Evolutionary conservation across 2,113 vertebrate species (phyloP).

Genomic region (Puma concolor): DNA sequence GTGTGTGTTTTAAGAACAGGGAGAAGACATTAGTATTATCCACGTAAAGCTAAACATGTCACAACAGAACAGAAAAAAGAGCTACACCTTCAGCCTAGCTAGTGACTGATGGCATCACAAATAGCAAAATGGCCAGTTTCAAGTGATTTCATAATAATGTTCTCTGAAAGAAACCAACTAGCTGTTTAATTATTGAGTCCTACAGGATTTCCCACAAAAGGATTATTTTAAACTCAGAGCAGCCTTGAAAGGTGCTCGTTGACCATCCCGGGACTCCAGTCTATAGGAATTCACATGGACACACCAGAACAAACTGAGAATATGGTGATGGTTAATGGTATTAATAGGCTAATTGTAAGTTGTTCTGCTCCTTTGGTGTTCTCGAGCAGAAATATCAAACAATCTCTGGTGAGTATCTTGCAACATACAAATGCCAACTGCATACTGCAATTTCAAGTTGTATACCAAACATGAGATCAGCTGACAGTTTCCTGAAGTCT

Average conservation of each 20-base stretch:
- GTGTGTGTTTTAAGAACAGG: not conserved
- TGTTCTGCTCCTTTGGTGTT: not conserved
- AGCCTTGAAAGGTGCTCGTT: not conserved
- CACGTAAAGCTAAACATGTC: not conserved
- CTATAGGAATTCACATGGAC: not conserved
- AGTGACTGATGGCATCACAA: not conserved
- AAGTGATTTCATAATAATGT: not conserved
- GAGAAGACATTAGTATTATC: not conserved
- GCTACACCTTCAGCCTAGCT: not conserved
- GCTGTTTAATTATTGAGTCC: not conserved
- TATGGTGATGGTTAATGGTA: not conserved
- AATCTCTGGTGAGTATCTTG: not conserved
- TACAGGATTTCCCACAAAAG: not conserved
- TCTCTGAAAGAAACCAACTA: not conserved
- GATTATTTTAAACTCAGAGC: conserved; percentile 6
- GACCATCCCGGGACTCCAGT: not conserved
- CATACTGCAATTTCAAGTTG: not conserved
- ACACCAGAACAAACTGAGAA: not conserved
- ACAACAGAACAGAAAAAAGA: not conserved
- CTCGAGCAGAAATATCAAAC: not conserved
- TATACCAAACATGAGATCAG: not conserved
- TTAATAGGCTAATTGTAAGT: not conserved
- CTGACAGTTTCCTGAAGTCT: not conserved
- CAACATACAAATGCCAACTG: not conserved
- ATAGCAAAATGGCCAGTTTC: not conserved